Evolutionary conservation across 2,113 vertebrate species (phyloP).

Genomic region (Apistogramma diplotaenia): DNA sequence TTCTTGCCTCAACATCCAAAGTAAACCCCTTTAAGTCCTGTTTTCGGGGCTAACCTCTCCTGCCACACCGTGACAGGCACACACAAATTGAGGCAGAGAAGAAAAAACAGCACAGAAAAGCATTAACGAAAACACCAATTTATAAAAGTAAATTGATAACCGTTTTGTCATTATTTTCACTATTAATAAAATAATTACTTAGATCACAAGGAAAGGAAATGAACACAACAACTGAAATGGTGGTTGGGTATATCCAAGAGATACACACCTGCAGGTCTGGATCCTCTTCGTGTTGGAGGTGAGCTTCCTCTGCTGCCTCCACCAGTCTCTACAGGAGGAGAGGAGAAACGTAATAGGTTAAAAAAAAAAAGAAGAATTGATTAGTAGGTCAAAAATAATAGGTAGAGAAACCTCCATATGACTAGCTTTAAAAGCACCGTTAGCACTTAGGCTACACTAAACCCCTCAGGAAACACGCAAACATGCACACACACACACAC

Average conservation of each 20-base stretch:
- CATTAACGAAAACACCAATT: not conserved
- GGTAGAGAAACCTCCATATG: not conserved
- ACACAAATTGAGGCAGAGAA: too few species aligned
- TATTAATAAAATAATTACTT: not conserved
- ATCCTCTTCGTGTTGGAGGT: slow-evolving; percentile 94
- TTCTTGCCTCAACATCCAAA: too few species aligned
- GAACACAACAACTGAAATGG: not conserved
- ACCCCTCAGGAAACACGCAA: not conserved
- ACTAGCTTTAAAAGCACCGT: not conserved
- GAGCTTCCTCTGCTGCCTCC: slow-evolving; percentile 95
- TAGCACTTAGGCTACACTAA: slow-evolving; percentile 1
- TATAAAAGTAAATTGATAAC: not conserved
- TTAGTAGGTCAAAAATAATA: slow-evolving; percentile 12
- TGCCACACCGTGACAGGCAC: too few species aligned
- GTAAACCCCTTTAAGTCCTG: too few species aligned
- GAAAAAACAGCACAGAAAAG: not conserved
- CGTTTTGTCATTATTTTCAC: not conserved
- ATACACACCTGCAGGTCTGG: slow-evolving; percentile 87
- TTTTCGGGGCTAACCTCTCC: too few species aligned
- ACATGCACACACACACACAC: not conserved
- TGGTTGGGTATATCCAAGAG: not conserved
- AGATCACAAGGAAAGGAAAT: not conserved
- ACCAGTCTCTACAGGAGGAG: slow-evolving; percentile 85
- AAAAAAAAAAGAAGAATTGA: slow-evolving; percentile 13
- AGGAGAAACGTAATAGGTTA: not conserved